phyloP scores from a whole-genome alignment of 2,888 invertebrate species.

The Lochmaea crataegi region DNA sequence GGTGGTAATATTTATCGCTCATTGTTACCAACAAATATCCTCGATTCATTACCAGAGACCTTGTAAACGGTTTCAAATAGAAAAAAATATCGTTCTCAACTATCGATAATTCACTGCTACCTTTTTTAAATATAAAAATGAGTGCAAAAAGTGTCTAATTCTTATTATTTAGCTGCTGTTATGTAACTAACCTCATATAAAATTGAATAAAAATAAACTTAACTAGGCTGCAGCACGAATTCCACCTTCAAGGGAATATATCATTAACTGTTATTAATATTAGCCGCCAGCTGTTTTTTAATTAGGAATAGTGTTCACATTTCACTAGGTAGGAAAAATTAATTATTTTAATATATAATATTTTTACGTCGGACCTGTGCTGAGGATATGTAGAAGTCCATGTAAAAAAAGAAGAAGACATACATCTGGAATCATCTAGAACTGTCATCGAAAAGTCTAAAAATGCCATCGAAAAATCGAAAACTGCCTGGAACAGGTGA shows the following conservation, averaged over 20 bases:
- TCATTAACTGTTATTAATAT: background rate
- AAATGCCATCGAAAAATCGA: no score
- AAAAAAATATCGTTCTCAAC: background rate
- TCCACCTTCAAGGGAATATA: background rate
- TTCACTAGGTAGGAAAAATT: background rate
- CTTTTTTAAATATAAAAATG: no score
- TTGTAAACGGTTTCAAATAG: background rate
- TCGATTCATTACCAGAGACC: background rate
- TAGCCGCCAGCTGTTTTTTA: background rate
- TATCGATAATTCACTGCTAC: background rate
- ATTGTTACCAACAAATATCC: background rate
- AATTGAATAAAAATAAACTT: background rate
- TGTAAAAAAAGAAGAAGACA: no score
- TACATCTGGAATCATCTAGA: no score
- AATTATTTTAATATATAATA: background rate
- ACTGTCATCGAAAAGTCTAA: no score
- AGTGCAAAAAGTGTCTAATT: background rate
- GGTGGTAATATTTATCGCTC: background rate
- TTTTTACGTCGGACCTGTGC: no score
- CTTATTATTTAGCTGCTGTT: background rate
- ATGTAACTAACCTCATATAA: background rate
- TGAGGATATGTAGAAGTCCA: no score
- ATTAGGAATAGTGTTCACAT: background rate
- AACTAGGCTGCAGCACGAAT: background rate
- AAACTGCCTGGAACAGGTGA: no score